These are phyloP conservation scores for Neocloeon triangulifer DNA, from an alignment of 1,140 invertebrate species.

Conservation along the genomic window DNA sequence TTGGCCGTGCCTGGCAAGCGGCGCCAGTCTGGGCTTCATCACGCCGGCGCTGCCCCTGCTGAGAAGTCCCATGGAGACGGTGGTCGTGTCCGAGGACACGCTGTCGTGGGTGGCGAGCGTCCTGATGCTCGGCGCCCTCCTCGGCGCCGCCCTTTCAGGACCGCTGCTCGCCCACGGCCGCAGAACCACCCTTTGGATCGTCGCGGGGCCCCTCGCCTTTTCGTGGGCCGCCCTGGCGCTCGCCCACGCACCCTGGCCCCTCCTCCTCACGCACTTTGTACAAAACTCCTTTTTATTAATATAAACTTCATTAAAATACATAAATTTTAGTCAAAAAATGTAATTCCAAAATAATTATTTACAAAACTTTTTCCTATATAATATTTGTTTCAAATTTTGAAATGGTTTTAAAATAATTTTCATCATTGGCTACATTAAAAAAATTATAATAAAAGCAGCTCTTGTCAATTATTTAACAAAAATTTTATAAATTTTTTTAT, in stretches of 20 bases:
- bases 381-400: too few species aligned
- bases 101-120: constrained; percentile 20
- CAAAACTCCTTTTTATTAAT: too few species aligned
- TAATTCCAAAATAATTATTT: too few species aligned
- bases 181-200: constrained; percentile 15
- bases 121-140: constrained; percentile 18
- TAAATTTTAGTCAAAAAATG: too few species aligned
- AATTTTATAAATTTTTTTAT: too few species aligned
- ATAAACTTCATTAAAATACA: too few species aligned
- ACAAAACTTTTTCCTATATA: too few species aligned
- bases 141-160: constrained; percentile 16
- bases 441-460: too few species aligned
- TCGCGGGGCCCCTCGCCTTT: constrained; percentile 16
- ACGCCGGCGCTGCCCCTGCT: constrained; percentile 7
- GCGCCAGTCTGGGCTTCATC: constrained; percentile 7
- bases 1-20: constrained; percentile 8
- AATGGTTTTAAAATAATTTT: too few species aligned
- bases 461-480: too few species aligned
- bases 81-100: constrained; percentile 9
- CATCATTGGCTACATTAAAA: too few species aligned
- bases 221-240: constrained; percentile 18
- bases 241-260: constrained; percentile 16
- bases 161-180: constrained; percentile 17
- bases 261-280: constrained; percentile 14
- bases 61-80: background rate